These are phyloP conservation scores for Clitarchus hookeri DNA, from an alignment of 2,888 invertebrate species.

Conservation along the genomic window DNA sequence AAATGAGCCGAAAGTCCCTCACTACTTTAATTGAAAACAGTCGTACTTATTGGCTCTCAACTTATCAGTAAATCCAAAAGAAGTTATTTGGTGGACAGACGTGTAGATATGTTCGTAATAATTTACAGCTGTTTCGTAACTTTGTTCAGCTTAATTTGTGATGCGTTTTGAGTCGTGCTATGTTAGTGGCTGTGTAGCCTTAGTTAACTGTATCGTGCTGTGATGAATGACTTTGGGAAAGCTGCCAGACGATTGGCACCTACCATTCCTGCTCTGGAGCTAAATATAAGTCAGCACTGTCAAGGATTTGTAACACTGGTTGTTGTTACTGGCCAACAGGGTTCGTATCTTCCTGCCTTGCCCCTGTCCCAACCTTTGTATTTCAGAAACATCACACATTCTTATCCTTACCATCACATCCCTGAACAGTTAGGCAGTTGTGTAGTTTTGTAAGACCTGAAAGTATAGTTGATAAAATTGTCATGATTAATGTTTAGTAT, in stretches of 20 bases:
- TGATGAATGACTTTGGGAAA: background rate
- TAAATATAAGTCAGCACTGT: background rate
- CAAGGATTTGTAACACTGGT: background rate
- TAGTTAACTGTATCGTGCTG: background rate
- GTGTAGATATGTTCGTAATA: no score
- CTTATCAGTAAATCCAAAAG: no score
- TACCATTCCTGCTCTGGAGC: background rate
- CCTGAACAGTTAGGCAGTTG: no score
- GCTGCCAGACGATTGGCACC: constrained; percentile 27
- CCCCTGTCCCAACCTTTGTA: background rate
- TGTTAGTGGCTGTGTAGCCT: background rate
- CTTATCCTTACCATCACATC: background rate
- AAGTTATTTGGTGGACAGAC: no score
- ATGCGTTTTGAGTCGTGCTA: background rate
- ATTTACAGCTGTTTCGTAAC: background rate
- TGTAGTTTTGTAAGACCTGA: no score
- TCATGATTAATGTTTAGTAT: no score
- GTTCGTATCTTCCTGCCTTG: background rate
- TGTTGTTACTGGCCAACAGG: background rate
- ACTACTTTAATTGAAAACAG: no score
- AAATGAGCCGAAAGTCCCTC: no score
- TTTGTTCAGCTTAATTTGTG: background rate
- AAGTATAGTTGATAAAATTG: no score
- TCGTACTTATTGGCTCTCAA: no score
- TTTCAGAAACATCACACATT: background rate